A percentile compares a stretch with the other conserved stretches of the same genome.
Conservation (phyloP, 1,140 invertebrate genomes). For the Drosophila mayri region DNA sequence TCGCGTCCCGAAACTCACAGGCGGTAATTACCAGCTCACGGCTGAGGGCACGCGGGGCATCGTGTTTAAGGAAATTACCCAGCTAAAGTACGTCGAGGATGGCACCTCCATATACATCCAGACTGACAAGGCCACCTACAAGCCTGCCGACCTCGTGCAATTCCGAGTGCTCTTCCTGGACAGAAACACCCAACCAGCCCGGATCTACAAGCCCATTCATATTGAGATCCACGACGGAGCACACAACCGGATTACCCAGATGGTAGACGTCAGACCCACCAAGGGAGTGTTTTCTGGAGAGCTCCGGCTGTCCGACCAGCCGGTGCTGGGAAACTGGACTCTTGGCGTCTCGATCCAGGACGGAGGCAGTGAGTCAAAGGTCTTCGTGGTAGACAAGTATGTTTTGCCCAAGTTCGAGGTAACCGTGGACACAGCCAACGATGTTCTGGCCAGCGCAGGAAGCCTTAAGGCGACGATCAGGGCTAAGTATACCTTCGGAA, state of each 20-base stretch:
- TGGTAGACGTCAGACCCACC: constrained; percentile 91
- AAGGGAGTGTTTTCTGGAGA: constrained; percentile 92
- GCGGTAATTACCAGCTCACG: constrained; percentile 91
- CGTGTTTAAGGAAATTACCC: constrained; percentile 90
- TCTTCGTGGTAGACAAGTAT: constrained; percentile 90
- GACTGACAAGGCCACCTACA: constrained; percentile 97
- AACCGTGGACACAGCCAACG: constrained; percentile 91
- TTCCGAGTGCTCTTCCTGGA: constrained; percentile 94
- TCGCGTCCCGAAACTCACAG: constrained; percentile 88
- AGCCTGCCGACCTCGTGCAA: constrained; percentile 93
- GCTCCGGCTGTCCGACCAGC: constrained; percentile 91
- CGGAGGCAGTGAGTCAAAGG: constrained; percentile 38
- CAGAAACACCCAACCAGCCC: constrained; percentile 89
- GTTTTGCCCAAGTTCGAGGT: constrained; percentile 97
- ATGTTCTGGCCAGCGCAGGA: constrained; percentile 92
- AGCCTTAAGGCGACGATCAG: constrained; percentile 91
- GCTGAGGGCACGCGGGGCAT: constrained; percentile 90
- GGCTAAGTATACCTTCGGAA: constrained; percentile 90
- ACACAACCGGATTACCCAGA: constrained; percentile 86
- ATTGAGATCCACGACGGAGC: constrained; percentile 59
- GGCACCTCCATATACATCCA: constrained; percentile 96
- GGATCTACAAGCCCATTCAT: constrained; percentile 58
- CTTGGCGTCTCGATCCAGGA: constrained; percentile 87
- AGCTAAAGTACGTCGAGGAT: constrained; percentile 91
- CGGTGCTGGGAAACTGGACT: constrained; percentile 96